Base-by-base conservation (phyloP, 2,888 invertebrate genomes). In the Galerucella calmariensis region DNA sequence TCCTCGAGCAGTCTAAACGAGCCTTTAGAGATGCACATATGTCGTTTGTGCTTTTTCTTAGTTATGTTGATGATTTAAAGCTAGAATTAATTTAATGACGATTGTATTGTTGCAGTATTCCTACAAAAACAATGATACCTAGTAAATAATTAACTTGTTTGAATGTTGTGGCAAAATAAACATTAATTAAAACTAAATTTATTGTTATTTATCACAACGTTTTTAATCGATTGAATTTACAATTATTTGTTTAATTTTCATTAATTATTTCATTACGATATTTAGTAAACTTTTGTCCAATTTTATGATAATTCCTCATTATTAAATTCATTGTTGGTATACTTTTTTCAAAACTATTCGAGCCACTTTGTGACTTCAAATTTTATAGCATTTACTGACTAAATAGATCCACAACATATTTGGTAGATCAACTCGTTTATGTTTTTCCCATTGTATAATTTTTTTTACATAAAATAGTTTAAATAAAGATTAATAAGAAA, bases 321-420 rank as follows among this genome's bases (percentile, higher is more conserved):
- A 48, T 48, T 48, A 48, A 12, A 48, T 12, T 53, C 53, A 53
- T 53, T 53, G 53, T 53, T 53, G 53, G 53, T 53, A 53, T 53
- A n/a, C n/a, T 53, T n/a, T 53, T 53, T 53, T 53, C 53, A 53
- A 53, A 53, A 53, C 53, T n/a, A 48, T 53, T 53, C n/a, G 53
- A 53, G 8, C n/a, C 14, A n/a, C 8, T n/a, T 53, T 53, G 16
- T 16, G 53, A 16, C 3, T 16, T 1, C 5, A 11, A 6, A 46
- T 46, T 51, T 53, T n/a, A 53, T 53, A 53, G 16, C 2, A 53
- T 53, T 53, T n/a, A 53, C 53, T 53, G 53, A 53, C n/a, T 53
- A n/a, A 53, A n/a, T 4, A n/a, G 53, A 53, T 53, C n/a, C 14
- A 53, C 53, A n/a, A 8, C 0, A n/a, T 16, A 53, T 53, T 6